These are phyloP conservation scores for Lophura nycthemera DNA, from an alignment of 2,113 vertebrate genomes.

Conservation along the genomic window DNA sequence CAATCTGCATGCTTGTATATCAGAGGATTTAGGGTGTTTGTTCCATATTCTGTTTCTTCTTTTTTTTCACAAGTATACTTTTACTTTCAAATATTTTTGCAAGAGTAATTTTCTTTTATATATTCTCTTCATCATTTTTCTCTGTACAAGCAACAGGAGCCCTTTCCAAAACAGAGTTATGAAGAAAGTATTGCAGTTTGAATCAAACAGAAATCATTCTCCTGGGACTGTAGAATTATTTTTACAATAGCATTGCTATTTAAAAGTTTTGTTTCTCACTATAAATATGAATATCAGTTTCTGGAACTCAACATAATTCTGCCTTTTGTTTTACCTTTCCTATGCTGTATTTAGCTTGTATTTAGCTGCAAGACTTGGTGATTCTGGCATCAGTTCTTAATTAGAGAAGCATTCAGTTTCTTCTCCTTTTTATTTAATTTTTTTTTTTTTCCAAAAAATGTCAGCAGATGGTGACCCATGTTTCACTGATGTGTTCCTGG, in stretches of 20 bases:
- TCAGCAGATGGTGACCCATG: slow-evolving; percentile 44
- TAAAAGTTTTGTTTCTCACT: neutral
- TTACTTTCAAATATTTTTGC: neutral
- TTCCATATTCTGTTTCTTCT: neutral
- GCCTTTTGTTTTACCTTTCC: slow-evolving; percentile 3
- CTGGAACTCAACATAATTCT: neutral
- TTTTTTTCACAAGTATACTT: neutral
- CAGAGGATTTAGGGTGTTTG: neutral
- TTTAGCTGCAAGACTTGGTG: neutral
- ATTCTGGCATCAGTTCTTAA: slow-evolving; percentile 15
- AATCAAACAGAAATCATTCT: neutral
- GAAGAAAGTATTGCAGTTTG: neutral
- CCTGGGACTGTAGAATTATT: neutral
- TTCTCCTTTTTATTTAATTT: neutral
- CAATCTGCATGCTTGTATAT: rapidly evolving
- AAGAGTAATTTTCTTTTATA: neutral
- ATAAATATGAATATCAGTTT: neutral
- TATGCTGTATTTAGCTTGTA: neutral
- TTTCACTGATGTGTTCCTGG: slow-evolving; percentile 21
- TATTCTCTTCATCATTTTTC: neutral
- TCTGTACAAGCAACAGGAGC: neutral
- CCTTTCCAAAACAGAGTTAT: neutral
- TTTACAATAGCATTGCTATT: neutral
- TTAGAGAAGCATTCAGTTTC: neutral
- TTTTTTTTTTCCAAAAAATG: neutral